Percentiles rank a stretch among this genome's conserved stretches.
Conservation (phyloP, 1,140 invertebrate genomes). For the Pseudachorutes palmiensis region DNA sequence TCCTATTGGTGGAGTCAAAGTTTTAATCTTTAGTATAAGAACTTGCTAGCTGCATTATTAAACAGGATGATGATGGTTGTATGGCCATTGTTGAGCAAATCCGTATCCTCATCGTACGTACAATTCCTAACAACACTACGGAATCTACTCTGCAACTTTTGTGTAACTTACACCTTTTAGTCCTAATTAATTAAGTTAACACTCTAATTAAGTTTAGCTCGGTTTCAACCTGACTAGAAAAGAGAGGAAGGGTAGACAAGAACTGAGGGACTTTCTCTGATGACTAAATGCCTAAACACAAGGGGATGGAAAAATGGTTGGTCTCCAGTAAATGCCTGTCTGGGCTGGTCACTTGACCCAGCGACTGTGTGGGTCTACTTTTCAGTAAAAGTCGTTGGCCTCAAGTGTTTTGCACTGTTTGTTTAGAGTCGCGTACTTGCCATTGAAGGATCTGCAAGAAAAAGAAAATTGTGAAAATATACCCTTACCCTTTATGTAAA, state of each 20-base stretch:
- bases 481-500: too few relatives aligned
- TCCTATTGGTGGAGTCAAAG: too few relatives aligned
- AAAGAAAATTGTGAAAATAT: not conserved
- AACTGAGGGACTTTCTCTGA: not conserved
- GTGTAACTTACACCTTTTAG: not conserved
- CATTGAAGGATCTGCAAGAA: slow-evolving; percentile 43
- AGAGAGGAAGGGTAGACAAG: not conserved
- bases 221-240: not conserved
- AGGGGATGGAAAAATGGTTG: not conserved
- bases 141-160: not conserved
- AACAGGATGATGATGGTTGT: too few relatives aligned
- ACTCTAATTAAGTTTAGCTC: not conserved
- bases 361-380: not conserved
- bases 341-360: too few relatives aligned
- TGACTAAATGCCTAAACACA: not conserved
- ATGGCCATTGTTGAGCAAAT: slow-evolving; percentile 7
- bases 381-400: slow-evolving; percentile 80
- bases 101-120: not conserved
- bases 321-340: not conserved
- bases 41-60: too few relatives aligned
- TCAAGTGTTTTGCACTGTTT: slow-evolving; percentile 92
- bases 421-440: slow-evolving; percentile 61
- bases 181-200: too few relatives aligned
- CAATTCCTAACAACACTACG: too few relatives aligned
- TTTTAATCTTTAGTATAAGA: too few relatives aligned